These are phyloP conservation scores for Drosophila kurseongensis DNA, from an alignment of 1,140 invertebrate species.

Conservation along the genomic window DNA sequence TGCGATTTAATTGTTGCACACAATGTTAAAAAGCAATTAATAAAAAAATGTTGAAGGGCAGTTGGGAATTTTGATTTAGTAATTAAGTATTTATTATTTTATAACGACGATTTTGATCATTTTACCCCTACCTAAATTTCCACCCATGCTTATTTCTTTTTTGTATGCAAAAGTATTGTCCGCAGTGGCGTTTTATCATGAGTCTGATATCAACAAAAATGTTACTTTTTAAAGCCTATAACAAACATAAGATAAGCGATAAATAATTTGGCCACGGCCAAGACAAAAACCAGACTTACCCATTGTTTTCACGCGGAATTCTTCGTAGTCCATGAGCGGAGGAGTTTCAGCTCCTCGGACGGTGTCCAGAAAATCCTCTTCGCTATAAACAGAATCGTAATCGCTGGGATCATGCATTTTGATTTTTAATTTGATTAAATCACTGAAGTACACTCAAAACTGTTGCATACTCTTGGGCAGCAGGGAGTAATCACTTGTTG, in stretches of 20 bases:
- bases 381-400: slow-evolving; percentile 70
- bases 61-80: no score
- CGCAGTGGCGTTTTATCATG: slow-evolving; percentile 65
- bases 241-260: slow-evolving; percentile 71
- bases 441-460: background rate
- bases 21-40: no score
- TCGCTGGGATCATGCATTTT: slow-evolving; percentile 68
- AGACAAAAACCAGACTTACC: slow-evolving; percentile 48
- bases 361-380: slow-evolving; percentile 54
- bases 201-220: slow-evolving; percentile 43
- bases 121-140: background rate
- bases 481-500: background rate
- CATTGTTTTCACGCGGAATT: slow-evolving; percentile 69
- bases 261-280: slow-evolving; percentile 44
- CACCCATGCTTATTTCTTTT: background rate
- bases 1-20: no score
- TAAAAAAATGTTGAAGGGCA: no score
- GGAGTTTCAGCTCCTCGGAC: slow-evolving; percentile 56
- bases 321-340: slow-evolving; percentile 68
- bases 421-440: background rate
- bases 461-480: slow-evolving; percentile 63
- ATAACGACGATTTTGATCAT: background rate
- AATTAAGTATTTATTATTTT: background rate
- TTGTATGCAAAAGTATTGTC: slow-evolving; percentile 46
- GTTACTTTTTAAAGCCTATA: slow-evolving; percentile 41